Percentiles rank a stretch among this genome's conserved stretches.
Conservation (phyloP, 2,888 invertebrate species). For the Protophormia terraenovae region DNA sequence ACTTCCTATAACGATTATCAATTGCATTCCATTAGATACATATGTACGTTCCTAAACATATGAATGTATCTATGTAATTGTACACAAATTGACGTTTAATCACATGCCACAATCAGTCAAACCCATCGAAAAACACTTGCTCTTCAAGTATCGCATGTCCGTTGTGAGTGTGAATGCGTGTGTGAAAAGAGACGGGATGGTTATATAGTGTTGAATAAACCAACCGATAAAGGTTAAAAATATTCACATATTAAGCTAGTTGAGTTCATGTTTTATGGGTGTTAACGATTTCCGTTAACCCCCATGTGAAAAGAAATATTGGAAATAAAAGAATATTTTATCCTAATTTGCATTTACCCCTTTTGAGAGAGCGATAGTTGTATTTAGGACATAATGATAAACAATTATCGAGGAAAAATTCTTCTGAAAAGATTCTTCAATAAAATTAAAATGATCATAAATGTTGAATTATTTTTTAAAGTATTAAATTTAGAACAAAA, state of each 20-base stretch:
- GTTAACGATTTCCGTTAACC: not conserved
- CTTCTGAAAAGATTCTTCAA: too few species aligned
- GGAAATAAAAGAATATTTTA: not conserved
- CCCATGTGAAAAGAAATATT: not conserved
- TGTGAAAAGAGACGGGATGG: constrained; percentile 12
- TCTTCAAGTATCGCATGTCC: constrained; percentile 29
- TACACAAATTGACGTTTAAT: constrained; percentile 18
- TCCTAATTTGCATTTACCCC: not conserved
- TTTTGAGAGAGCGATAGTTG: not conserved
- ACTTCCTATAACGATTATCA: constrained; percentile 47
- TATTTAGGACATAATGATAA: too few species aligned
- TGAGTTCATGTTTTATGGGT: not conserved
- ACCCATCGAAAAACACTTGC: constrained; percentile 33
- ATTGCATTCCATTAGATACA: constrained; percentile 24
- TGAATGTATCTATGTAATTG: not conserved
- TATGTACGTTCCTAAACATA: not conserved
- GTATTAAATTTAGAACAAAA: too few species aligned
- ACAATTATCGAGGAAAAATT: too few species aligned
- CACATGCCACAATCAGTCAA: constrained; percentile 11
- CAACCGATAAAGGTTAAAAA: not conserved
- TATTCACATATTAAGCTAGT: constrained; percentile 16
- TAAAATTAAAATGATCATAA: too few species aligned
- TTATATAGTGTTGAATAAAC: not conserved
- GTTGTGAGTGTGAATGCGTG: not conserved
- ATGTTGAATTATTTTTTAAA: too few species aligned